Evolutionary conservation across 2,797 vertebrate genomes (phyloP), one percentile per base, ranked within the genome.

Genomic region (Sebastolobus altivelis): DNA sequence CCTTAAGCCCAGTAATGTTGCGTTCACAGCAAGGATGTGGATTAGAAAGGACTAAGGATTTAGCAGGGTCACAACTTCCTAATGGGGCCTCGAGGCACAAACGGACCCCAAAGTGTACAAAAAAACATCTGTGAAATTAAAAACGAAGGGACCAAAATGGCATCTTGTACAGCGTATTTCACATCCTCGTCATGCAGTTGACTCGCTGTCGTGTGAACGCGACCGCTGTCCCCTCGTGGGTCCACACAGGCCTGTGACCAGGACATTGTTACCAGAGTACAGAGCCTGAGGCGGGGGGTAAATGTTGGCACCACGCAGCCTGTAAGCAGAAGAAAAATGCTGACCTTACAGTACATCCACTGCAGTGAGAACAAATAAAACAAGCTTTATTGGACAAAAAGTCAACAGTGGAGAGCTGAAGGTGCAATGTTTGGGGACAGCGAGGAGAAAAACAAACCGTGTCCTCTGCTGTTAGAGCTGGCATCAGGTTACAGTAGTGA

Each of bases 281-380:
- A 59, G 52, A 71, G 71, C 74, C 65, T 7, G 25, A 69, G 77
- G 82, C 82, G 7, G 69, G 61, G 54, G 54, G 52, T 22, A 60
- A 72, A 52, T 71, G 68, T 80, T 78, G 72, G 80, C 71, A 76
- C 40, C 65, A 29, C 1, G 22, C 58, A 83, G 65, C 60, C 49
- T 37, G 27, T 56, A 56, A 70, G 65, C 54, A 75, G 63, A 46
- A 40, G 60, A 76, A 90, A 49, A 84, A 38, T 65, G 87, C 81
- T 87, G 83, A 90, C 72, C 31, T 8, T 8, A 70, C 62, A 49
- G 13, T 63, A 66, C 12, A 60, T 16, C n/a, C n/a, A 38, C 75
- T 75, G 72, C 77, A 63, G 62, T 70, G 72, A 70, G 67, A 61
- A 65, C 67, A 69, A 62, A 22, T 12, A 27, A 75, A 83, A 43